These are phyloP conservation scores for Acrocephalus scirpaceus DNA, from an alignment of 2,797 vertebrate genomes.

Conservation along the genomic window DNA sequence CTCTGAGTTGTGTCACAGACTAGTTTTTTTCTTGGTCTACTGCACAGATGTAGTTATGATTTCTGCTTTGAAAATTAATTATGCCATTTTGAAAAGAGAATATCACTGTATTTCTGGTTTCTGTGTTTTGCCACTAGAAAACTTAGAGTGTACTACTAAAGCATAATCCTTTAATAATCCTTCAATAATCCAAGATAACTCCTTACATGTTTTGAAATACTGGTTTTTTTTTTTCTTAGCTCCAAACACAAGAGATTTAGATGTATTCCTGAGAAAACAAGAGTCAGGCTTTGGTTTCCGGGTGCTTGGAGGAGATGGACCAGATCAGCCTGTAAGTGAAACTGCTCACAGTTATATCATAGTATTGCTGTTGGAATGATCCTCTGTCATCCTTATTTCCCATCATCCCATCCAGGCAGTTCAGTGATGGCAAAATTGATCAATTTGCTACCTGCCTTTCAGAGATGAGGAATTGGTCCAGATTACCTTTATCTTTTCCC, in stretches of 20 bases:
- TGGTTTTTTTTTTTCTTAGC: constrained; percentile 76
- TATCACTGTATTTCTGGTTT: background rate
- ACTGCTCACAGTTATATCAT: background rate
- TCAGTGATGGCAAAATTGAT: background rate
- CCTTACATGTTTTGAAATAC: background rate
- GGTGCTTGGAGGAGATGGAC: constrained; percentile 96
- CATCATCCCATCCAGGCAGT: background rate
- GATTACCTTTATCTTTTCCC: background rate
- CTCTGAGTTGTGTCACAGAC: background rate
- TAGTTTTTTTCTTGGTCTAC: background rate
- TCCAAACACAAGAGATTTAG: constrained; percentile 93
- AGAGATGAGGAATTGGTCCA: background rate
- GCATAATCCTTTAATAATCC: background rate
- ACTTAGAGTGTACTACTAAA: background rate
- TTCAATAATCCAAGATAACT: background rate
- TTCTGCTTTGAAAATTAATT: background rate
- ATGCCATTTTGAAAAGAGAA: background rate
- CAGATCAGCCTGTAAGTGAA: constrained; percentile 91
- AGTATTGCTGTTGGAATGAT: background rate
- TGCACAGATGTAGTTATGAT: background rate
- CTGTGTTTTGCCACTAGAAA: background rate
- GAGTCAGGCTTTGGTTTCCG: constrained; percentile 98
- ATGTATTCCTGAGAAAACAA: constrained; percentile 96
- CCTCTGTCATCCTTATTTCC: background rate
- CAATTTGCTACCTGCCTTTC: background rate